phyloP scores from a whole-genome alignment of 2,113 vertebrate genomes.

The Nothoprocta perdicaria region DNA sequence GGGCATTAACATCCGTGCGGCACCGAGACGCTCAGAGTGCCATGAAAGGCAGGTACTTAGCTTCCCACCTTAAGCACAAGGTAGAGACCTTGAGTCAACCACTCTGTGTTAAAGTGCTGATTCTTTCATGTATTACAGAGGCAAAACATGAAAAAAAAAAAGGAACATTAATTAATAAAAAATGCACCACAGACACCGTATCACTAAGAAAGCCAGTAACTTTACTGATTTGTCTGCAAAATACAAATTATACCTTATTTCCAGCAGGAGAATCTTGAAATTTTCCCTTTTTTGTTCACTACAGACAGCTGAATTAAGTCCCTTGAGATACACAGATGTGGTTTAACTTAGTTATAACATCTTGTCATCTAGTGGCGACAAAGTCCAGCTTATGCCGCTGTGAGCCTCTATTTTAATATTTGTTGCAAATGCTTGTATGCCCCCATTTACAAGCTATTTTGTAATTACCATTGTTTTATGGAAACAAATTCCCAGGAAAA shows the following conservation, averaged over 20 bases:
- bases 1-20: not conserved
- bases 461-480: slow-evolving; percentile 90
- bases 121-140: not conserved
- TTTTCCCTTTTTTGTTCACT: slow-evolving; percentile 91
- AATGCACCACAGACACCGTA: slow-evolving; percentile 88
- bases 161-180: slow-evolving; percentile 76
- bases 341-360: slow-evolving; percentile 95
- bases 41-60: not conserved
- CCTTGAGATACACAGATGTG: slow-evolving; percentile 98
- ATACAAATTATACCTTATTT: slow-evolving; percentile 98
- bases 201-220: slow-evolving; percentile 99
- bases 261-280: slow-evolving; percentile 92
- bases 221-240: slow-evolving; percentile 99
- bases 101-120: not conserved
- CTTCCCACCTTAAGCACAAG: not conserved
- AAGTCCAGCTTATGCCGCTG: slow-evolving; percentile 99
- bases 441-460: slow-evolving; percentile 93
- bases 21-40: not conserved
- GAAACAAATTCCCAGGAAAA: slow-evolving; percentile 85
- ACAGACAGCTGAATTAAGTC: slow-evolving; percentile 99
- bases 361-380: slow-evolving; percentile 98
- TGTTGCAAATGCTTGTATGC: slow-evolving; percentile 87
- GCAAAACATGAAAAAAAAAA: slow-evolving; percentile 55
- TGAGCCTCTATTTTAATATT: slow-evolving; percentile 91
- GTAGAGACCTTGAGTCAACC: not conserved